Conservation (phyloP, 2,888 invertebrate genomes). For the Tribolium freemani region DNA sequence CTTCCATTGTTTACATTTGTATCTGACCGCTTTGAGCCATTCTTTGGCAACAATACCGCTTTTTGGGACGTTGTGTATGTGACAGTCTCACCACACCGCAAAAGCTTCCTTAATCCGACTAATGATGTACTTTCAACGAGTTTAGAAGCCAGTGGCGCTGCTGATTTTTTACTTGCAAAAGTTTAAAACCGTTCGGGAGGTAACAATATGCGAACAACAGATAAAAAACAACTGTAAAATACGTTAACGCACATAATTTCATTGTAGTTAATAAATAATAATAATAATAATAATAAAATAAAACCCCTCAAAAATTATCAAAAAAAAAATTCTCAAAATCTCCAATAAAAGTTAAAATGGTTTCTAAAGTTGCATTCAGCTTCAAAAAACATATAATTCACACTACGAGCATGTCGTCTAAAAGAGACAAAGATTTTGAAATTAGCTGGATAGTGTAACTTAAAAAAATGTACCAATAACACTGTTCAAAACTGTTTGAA, state of each 20-base stretch:
- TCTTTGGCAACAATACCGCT: constrained; percentile 60
- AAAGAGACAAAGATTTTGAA: no score
- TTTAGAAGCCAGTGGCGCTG: constrained; percentile 47
- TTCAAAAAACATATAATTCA: no score
- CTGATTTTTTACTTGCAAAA: neutral
- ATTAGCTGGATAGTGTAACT: no score
- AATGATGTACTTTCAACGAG: constrained; percentile 60
- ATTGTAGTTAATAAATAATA: no score
- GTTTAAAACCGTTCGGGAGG: neutral
- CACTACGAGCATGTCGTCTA: no score
- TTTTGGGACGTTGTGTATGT: constrained; percentile 61
- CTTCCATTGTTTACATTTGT: constrained; percentile 64
- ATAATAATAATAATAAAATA: no score
- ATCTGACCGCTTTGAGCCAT: constrained; percentile 61
- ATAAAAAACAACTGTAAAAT: neutral
- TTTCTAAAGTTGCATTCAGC: no score
- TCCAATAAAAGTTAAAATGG: no score
- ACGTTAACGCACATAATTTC: neutral
- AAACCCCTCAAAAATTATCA: no score
- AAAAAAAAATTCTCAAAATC: no score
- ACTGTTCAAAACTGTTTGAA: no score
- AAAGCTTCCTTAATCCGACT: constrained; percentile 62
- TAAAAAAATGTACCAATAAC: no score
- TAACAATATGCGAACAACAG: neutral
- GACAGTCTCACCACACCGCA: constrained; percentile 62